Percentiles rank a stretch among this genome's conserved stretches.
phyloP scores from a whole-genome alignment of 2,113 vertebrate species.

The Columba janthina region DNA sequence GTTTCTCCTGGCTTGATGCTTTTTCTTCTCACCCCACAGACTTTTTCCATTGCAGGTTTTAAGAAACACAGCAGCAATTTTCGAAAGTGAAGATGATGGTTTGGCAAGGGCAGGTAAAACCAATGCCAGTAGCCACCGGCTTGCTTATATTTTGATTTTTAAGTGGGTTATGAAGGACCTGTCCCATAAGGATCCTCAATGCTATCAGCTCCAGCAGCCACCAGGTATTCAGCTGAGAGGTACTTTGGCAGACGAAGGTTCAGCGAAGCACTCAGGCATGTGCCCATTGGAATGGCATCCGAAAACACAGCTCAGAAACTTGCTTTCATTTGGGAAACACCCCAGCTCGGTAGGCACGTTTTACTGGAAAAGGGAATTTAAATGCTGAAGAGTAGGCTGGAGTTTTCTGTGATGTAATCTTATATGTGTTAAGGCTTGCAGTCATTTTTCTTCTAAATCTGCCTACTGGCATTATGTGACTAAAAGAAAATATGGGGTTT shows the following conservation, averaged over 20 bases:
- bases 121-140: neutral
- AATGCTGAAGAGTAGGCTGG: neutral
- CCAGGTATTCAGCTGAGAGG: neutral
- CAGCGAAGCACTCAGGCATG: neutral
- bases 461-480: neutral
- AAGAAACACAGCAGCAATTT: neutral
- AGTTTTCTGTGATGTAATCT: neutral
- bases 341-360: neutral
- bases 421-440: neutral
- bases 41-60: neutral
- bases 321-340: neutral
- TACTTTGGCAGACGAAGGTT: neutral
- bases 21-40: neutral
- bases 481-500: neutral
- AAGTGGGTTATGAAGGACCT: neutral
- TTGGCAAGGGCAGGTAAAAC: neutral
- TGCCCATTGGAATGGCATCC: constrained; percentile 23
- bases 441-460: neutral
- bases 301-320: neutral
- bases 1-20: neutral
- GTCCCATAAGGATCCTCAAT: neutral
- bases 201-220: neutral
- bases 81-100: neutral
- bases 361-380: neutral
- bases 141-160: neutral